These are phyloP conservation scores for Agapostemon virescens DNA, from an alignment of 2,888 invertebrate genomes.

Conservation along the genomic window DNA sequence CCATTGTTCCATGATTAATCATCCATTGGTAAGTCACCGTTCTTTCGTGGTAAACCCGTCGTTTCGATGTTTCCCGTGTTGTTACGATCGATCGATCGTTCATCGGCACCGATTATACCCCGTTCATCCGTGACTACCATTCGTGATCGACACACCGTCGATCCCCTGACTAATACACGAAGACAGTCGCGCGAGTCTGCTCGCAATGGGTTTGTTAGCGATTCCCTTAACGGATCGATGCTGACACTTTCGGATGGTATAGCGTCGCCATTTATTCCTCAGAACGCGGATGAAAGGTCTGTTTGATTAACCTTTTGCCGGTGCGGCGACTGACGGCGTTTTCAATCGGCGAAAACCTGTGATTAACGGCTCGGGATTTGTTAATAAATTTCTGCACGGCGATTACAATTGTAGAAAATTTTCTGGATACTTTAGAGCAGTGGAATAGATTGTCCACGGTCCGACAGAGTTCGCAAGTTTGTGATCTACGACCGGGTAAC, in stretches of 20 bases:
- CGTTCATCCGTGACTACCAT: constrained; percentile 51
- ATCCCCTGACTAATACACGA: not conserved
- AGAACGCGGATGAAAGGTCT: constrained; percentile 1
- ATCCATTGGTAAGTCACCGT: constrained; percentile 68
- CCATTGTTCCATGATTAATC: constrained; percentile 77
- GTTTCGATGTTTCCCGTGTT: constrained; percentile 58
- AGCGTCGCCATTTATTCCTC: not conserved
- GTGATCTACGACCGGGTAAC: not conserved
- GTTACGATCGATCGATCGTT: constrained; percentile 55
- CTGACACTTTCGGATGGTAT: constrained; percentile 23
- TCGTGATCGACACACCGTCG: constrained; percentile 15
- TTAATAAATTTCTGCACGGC: not conserved
- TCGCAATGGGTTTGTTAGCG: constrained; percentile 27
- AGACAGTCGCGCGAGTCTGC: not conserved
- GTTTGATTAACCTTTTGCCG: constrained; percentile 3
- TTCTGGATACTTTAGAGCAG: not conserved
- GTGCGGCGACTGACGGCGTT: not conserved
- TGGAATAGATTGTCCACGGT: not conserved
- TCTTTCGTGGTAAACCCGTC: constrained; percentile 62
- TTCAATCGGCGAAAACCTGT: not conserved
- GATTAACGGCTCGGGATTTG: constrained; percentile 5
- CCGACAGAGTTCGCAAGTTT: too few relatives aligned
- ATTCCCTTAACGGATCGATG: constrained; percentile 39
- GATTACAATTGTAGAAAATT: not conserved
- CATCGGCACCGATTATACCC: constrained; percentile 56